phyloP scores from a whole-genome alignment of 2,113 vertebrate species.

The Fulica atra region DNA sequence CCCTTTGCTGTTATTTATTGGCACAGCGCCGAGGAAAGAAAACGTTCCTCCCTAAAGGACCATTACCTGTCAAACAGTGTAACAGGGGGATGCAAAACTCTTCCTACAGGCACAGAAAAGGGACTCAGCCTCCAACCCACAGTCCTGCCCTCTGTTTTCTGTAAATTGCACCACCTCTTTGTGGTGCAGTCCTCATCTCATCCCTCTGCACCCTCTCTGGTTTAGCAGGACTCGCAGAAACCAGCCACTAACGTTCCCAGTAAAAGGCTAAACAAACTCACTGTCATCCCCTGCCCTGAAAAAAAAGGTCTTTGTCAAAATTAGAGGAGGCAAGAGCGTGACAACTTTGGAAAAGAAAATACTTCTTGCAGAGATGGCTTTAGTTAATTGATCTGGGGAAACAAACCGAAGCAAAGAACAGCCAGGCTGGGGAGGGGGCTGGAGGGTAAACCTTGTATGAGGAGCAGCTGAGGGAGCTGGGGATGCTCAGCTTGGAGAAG shows the following conservation, averaged over 20 bases:
- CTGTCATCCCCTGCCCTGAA: not conserved
- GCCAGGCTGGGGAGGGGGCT: too few species aligned
- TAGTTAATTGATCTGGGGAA: not conserved
- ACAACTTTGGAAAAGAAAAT: not conserved
- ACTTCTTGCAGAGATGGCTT: not conserved
- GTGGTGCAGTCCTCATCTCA: not conserved
- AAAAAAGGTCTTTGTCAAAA: not conserved
- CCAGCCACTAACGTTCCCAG: not conserved
- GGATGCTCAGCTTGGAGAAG: too few species aligned
- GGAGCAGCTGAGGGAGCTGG: too few species aligned
- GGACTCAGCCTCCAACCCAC: not conserved
- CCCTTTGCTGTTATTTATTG: conserved; percentile 13
- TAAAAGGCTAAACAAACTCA: not conserved
- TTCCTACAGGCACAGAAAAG: not conserved
- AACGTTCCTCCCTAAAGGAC: not conserved
- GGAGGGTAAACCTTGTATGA: too few species aligned
- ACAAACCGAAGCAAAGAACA: not conserved
- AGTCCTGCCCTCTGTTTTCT: not conserved
- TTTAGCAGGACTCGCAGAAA: not conserved
- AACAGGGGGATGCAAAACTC: not conserved
- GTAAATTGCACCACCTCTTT: not conserved
- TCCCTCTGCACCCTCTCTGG: not conserved
- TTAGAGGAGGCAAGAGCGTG: not conserved
- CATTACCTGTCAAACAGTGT: not conserved
- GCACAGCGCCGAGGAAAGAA: not conserved